A percentile compares a stretch with the other conserved stretches of the same genome.
Conservation (phyloP, 2,113 vertebrate genomes). For the Pogona vitticeps region DNA sequence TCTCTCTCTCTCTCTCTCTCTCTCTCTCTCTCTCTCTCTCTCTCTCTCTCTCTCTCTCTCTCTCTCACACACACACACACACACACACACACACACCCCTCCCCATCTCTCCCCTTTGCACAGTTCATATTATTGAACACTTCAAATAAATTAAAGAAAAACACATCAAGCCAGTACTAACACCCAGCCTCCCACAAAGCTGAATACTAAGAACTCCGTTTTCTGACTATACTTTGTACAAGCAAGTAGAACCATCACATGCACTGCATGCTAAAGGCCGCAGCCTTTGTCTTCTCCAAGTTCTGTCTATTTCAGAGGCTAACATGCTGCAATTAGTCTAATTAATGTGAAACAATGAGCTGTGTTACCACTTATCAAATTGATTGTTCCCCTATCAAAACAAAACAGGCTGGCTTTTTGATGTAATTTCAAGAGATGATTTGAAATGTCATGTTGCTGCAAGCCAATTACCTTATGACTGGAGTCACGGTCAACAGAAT, state of each 20-base stretch:
- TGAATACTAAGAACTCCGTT: slow-evolving; percentile 73
- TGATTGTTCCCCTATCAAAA: slow-evolving; percentile 94
- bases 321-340: slow-evolving; percentile 91
- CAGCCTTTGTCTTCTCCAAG: slow-evolving; percentile 83
- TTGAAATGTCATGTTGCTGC: slow-evolving; percentile 93
- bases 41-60: too few relatives aligned
- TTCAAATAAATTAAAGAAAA: slow-evolving; percentile 58
- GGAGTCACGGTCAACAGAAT: slow-evolving; percentile 88
- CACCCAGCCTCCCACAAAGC: slow-evolving; percentile 72
- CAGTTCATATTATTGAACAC: slow-evolving; percentile 63
- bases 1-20: too few relatives aligned
- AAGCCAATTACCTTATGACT: slow-evolving; percentile 93
- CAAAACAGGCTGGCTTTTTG: slow-evolving; percentile 88
- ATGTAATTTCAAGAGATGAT: slow-evolving; percentile 94
- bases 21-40: too few relatives aligned
- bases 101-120: slow-evolving; percentile 33
- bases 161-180: slow-evolving; percentile 69
- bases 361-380: slow-evolving; percentile 94
- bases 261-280: slow-evolving; percentile 79
- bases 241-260: slow-evolving; percentile 75
- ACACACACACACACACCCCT: slow-evolving; percentile 9
- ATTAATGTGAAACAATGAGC: slow-evolving; percentile 95
- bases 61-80: too few relatives aligned
- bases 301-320: slow-evolving; percentile 85
- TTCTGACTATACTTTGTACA: slow-evolving; percentile 73